Evolutionary conservation across 30 jellyfish, hydroid and myxozoan species (phyloP).

Genomic region (Cassiopea xamachana): DNA sequence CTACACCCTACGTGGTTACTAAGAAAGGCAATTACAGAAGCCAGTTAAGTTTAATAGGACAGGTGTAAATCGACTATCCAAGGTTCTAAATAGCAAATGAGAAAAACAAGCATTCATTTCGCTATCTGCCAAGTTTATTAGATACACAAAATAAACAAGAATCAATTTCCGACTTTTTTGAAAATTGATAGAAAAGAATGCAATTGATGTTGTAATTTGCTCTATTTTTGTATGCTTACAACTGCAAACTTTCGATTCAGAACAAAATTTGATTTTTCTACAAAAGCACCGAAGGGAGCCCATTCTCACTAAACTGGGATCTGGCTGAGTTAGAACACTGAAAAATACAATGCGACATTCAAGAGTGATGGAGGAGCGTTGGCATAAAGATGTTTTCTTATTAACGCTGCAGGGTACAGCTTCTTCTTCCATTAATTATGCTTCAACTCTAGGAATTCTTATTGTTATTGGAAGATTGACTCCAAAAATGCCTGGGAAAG

Average conservation of each 20-base stretch:
- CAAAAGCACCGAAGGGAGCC: conserved; percentile 71
- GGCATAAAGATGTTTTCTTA: neutral
- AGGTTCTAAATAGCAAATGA: neutral
- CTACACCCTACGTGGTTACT: neutral
- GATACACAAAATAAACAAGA: conserved; percentile 31
- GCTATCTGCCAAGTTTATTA: conserved; percentile 38
- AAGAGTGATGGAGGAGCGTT: neutral
- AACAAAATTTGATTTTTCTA: conserved; percentile 64
- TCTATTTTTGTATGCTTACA: neutral
- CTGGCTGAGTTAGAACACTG: conserved; percentile 50
- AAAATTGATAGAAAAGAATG: conserved; percentile 38
- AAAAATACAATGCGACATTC: neutral
- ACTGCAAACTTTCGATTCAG: conserved; percentile 39
- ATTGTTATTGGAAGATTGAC: too few relatives aligned
- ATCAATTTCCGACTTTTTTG: conserved; percentile 62
- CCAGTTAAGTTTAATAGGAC: neutral
- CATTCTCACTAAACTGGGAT: conserved; percentile 22
- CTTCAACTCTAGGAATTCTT: too few relatives aligned
- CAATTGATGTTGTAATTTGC: conserved; percentile 29
- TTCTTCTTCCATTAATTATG: neutral
- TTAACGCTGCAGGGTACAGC: conserved; percentile 1
- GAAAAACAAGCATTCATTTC: conserved; percentile 36
- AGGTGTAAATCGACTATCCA: neutral
- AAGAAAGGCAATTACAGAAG: neutral
- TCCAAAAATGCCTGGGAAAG: too few relatives aligned